Conservation (phyloP, 2,888 invertebrate genomes). For the Mythimna lalbum region DNA sequence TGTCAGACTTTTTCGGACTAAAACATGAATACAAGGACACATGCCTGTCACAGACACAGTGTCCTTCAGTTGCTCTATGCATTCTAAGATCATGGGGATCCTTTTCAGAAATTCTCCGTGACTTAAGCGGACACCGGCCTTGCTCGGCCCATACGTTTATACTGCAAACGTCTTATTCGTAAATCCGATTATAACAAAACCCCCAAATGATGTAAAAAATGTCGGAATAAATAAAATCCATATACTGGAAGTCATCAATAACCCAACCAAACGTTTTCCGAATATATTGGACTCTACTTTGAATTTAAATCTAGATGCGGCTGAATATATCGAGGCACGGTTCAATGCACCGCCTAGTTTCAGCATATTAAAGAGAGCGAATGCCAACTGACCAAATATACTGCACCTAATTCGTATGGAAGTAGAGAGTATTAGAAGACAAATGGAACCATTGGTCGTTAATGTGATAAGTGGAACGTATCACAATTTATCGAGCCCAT, state of each 20-base stretch:
- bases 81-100: too few relatives aligned
- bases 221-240: not conserved
- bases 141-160: too few relatives aligned
- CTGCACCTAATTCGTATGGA: not conserved
- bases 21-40: too few relatives aligned
- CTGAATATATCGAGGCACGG: constrained; percentile 22
- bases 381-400: not conserved
- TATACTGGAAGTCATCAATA: constrained; percentile 12
- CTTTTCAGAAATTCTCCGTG: too few relatives aligned
- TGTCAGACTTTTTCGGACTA: too few relatives aligned
- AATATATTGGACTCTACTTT: constrained; percentile 6
- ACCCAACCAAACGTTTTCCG: constrained; percentile 9
- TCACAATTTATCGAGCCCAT: constrained; percentile 31
- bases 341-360: constrained; percentile 2
- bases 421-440: constrained; percentile 1
- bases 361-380: constrained; percentile 6
- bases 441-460: constrained; percentile 25
- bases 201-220: not conserved
- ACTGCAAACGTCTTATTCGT: too few relatives aligned
- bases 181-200: too few relatives aligned
- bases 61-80: too few relatives aligned
- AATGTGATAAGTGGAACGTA: constrained; percentile 1
- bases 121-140: too few relatives aligned
- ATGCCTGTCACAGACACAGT: too few relatives aligned
- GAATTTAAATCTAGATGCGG: constrained; percentile 21